Evolutionary conservation across 2,888 invertebrate genomes (phyloP).

Genomic region (Dryobotodes eremita): DNA sequence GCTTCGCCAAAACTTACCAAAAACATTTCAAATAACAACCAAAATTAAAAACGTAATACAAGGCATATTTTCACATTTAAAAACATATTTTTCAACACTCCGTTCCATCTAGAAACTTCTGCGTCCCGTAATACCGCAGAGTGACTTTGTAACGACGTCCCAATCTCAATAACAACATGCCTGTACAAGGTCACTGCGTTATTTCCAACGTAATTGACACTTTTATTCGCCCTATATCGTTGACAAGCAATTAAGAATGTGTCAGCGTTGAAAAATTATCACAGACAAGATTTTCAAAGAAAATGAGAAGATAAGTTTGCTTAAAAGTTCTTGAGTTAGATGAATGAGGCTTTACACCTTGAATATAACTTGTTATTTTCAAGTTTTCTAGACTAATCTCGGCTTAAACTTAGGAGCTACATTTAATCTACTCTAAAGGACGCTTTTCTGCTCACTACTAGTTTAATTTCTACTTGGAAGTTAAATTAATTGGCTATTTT

Average conservation of each 20-base stretch:
- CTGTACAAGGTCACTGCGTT: conserved; percentile 30
- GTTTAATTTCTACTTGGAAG: neutral
- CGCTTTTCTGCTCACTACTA: neutral
- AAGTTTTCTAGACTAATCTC: conserved; percentile 18
- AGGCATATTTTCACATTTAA: conserved; percentile 25
- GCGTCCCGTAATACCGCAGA: conserved; percentile 24
- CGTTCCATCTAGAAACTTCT: conserved; percentile 48
- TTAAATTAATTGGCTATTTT: neutral
- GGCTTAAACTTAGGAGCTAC: conserved; percentile 10
- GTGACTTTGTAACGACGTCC: conserved; percentile 51
- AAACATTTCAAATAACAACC: conserved; percentile 23
- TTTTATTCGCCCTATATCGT: conserved; percentile 16
- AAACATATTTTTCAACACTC: conserved; percentile 31
- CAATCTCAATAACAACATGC: conserved; percentile 30
- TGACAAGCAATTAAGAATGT: conserved; percentile 37
- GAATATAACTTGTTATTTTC: neutral
- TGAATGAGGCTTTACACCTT: conserved; percentile 11
- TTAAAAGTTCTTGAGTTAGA: conserved; percentile 33
- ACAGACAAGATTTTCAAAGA: conserved; percentile 17
- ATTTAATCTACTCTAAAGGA: neutral
- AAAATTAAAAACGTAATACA: conserved; percentile 33
- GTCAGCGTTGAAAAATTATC: conserved; percentile 37
- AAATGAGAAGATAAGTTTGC: conserved; percentile 22
- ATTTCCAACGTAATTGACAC: conserved; percentile 10
- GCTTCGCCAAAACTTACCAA: conserved; percentile 16